Base-by-base conservation (phyloP, 2,113 vertebrate genomes). In the Dolichotis patagonum region DNA sequence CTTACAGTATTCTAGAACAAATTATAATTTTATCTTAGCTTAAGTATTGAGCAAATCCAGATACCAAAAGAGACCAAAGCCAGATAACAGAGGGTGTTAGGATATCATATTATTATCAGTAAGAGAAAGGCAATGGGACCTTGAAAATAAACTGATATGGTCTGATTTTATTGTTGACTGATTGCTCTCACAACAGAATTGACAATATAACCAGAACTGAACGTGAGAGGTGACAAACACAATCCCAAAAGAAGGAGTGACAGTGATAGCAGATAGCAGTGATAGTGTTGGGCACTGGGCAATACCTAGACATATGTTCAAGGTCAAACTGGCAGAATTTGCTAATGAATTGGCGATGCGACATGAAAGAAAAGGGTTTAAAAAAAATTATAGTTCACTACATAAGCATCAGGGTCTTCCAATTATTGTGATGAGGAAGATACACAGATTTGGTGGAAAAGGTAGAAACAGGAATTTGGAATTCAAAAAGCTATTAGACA, bases 1-100 rank as follows among this genome's bases (percentile, higher is more conserved):
- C 46, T 46, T 46, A 85, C 17, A 90, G 60, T 49, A 94, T 77
- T 49, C 60, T 41, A 86, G 78, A 95, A 41, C 30, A 87, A 94
- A 96, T 87, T 52, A 46, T 89, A 6, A 84, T 54, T 85, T 86
- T 56, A 83, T 38, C 30, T 78, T 91, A 20, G 46, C 32, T 38
- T 38, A 67, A 78, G 7, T 71, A 38, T 75, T 73, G 56, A 24
- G 16, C 52, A 90, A 65, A 96, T 38, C 4, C 52, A 49, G 32
- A 82, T 13, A 71, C 0, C n/a, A 73, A 26, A 26, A 67, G 7
- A 67, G 41, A 63, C 20, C 60, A 91, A 32, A 24, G 54, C 8
- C 7, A 81, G 17, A 62, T n/a, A 20, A 28, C 0, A 0, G 1
- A 19, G 32, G 22, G 13, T 7, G 17, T 16, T 24, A 1, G 63